These are phyloP conservation scores for Melanargia galathea DNA, from an alignment of 2,888 invertebrate species.

Conservation along the genomic window DNA sequence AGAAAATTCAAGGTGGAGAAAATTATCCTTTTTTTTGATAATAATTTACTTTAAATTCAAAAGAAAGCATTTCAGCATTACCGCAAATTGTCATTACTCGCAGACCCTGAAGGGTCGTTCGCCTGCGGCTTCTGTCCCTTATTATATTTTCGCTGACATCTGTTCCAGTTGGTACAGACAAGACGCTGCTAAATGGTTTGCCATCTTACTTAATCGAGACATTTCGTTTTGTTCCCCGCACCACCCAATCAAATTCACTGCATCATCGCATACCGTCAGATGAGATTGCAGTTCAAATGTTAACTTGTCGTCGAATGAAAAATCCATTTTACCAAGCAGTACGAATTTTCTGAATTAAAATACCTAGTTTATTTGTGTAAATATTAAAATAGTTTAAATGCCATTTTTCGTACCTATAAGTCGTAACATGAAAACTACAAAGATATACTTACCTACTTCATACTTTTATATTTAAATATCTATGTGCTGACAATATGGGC, in stretches of 20 bases:
- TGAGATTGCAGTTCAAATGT: not conserved
- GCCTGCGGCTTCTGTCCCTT: slow-evolving; percentile 50
- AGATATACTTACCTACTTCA: too few species aligned
- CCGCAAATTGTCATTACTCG: slow-evolving; percentile 33
- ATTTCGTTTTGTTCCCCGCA: slow-evolving; percentile 12
- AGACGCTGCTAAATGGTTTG: slow-evolving; percentile 33
- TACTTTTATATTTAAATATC: too few species aligned
- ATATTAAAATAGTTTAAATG: too few species aligned
- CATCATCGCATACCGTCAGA: not conserved
- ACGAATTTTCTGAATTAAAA: too few species aligned
- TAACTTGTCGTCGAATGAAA: not conserved
- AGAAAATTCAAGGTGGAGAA: not conserved
- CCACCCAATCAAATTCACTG: not conserved
- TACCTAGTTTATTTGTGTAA: too few species aligned
- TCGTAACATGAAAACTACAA: too few species aligned
- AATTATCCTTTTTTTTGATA: not conserved
- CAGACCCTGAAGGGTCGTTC: slow-evolving; percentile 33
- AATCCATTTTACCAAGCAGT: not conserved
- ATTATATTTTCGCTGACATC: slow-evolving; percentile 63
- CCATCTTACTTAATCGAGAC: slow-evolving; percentile 16
- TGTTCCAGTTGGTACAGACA: slow-evolving; percentile 35
- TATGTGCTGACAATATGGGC: too few species aligned
- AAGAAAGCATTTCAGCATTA: slow-evolving; percentile 18
- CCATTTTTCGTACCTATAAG: too few species aligned
- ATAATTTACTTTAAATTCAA: slow-evolving; percentile 18